Evolutionary conservation across 2,113 vertebrate species (phyloP).

Genomic region (Orycteropus afer): DNA sequence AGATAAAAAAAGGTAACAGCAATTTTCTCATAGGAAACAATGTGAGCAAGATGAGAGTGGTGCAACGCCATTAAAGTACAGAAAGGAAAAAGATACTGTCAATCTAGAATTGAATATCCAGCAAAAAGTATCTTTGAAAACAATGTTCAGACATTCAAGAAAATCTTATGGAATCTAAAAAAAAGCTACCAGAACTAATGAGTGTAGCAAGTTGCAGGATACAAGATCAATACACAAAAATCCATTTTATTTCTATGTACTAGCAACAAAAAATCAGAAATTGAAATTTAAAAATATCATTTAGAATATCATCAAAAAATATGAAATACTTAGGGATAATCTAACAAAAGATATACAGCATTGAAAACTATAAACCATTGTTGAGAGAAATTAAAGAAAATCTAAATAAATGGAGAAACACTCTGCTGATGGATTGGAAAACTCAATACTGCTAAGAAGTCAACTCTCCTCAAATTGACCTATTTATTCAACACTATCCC

Average conservation of each 20-base stretch:
- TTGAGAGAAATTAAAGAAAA: no score
- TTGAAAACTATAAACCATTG: background rate
- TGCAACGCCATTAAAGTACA: background rate
- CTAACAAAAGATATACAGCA: background rate
- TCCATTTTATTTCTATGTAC: background rate
- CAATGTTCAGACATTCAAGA: background rate
- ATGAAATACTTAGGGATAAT: background rate
- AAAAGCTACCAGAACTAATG: conserved; percentile 19
- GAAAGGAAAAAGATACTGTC: background rate
- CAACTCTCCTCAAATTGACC: background rate
- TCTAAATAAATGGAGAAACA: no score
- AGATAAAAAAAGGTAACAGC: background rate
- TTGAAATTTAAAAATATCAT: background rate
- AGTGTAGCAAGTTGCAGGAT: background rate
- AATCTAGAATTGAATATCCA: conserved; percentile 19
- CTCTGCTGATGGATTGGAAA: no score
- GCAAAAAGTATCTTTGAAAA: conserved; percentile 49
- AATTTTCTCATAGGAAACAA: conserved; percentile 4
- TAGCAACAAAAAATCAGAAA: conserved; percentile 31
- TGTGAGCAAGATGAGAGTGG: background rate
- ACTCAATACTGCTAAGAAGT: no score
- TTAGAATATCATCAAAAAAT: conserved; percentile 50
- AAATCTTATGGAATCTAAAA: background rate
- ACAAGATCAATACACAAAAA: conserved; percentile 3
- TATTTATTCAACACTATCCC: background rate